These are phyloP conservation scores for Phaedon cochleariae DNA, from an alignment of 2,888 invertebrate species.

Conservation along the genomic window DNA sequence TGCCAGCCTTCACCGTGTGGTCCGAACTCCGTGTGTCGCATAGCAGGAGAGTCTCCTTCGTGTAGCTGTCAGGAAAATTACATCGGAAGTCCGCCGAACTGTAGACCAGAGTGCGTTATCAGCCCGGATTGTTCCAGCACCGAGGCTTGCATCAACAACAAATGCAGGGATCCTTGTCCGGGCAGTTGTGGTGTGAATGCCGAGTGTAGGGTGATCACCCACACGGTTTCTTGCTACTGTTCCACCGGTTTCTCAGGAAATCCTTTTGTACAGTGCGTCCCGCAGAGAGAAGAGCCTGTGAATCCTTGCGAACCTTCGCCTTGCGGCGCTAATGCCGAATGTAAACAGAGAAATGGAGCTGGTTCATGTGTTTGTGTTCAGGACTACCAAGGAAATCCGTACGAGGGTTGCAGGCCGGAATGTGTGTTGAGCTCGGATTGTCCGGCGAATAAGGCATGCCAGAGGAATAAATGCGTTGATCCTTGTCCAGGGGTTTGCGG, in stretches of 20 bases:
- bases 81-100: conserved; percentile 81
- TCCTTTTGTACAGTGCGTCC: conserved; percentile 81
- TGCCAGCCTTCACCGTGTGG: conserved; percentile 85
- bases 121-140: conserved; percentile 82
- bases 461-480: conserved; percentile 83
- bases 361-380: conserved; percentile 83
- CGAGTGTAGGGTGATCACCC: conserved; percentile 80
- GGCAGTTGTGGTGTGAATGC: conserved; percentile 83
- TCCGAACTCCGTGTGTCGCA: conserved; percentile 78
- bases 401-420: conserved; percentile 86
- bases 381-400: conserved; percentile 86
- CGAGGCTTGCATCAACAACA: conserved; percentile 81
- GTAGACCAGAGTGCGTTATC: conserved; percentile 83
- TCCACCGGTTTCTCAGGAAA: conserved; percentile 79
- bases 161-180: conserved; percentile 84
- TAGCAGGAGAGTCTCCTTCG: conserved; percentile 71
- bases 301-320: conserved; percentile 88
- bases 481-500: conserved; percentile 90
- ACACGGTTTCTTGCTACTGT: conserved; percentile 84
- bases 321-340: conserved; percentile 85
- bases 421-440: conserved; percentile 89
- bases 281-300: conserved; percentile 66
- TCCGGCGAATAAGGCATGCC: conserved; percentile 81
- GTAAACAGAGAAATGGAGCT: conserved; percentile 78
- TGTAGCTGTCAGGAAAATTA: conserved; percentile 82